Base-by-base conservation (phyloP, 2,797 vertebrate species). In the Molossus alvarezi region DNA sequence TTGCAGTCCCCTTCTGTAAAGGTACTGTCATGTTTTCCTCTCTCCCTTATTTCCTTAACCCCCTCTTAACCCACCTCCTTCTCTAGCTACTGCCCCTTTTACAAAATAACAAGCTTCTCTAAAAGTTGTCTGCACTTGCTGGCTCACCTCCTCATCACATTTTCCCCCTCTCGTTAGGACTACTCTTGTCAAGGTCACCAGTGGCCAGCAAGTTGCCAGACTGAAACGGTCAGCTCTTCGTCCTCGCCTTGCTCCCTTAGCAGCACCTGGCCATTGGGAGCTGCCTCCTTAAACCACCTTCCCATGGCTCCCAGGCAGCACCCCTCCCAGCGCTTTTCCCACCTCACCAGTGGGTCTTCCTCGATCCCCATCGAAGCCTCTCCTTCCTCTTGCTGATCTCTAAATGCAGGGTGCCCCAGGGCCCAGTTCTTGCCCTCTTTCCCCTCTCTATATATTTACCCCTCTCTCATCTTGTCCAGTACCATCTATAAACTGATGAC, bases 371-470 rank as follows among this genome's bases (percentile, higher is more conserved):
- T 6, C 0, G 0, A 27, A 23, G 17, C 37, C 67, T 84, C 57
- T n/a, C 69, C 60, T 85, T 90, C 75, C 51, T 90, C 71, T 55
- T 79, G 27, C 55, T 95, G 57, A 69, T 64, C 69, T 88, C 88
- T 91, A 94, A 71, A 21, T 0, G 6, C 33, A 72, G 86, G 48
- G 51, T n/a, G 33, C 25, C 73, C 51, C 9, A 0, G 7, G 45
- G 9, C 53, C 60, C 41, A 25, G 29, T 64, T 95, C 88, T 90
- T n/a, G 2, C 7, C 7, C 33, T 60, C 55, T 76, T 89, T 76
- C 87, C 76, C 64, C 33, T 93, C 72, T 53, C 1, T 55, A 14
- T 37, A 37, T 41, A 33, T 55, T 29, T 73, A n/a, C 6, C 25
- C 48, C 18, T 93, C 20, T 4, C 23, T 53, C 57, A 91, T 65